Evolutionary conservation across 2,888 invertebrate genomes (phyloP).

Genomic region (Ophion costatus): DNA sequence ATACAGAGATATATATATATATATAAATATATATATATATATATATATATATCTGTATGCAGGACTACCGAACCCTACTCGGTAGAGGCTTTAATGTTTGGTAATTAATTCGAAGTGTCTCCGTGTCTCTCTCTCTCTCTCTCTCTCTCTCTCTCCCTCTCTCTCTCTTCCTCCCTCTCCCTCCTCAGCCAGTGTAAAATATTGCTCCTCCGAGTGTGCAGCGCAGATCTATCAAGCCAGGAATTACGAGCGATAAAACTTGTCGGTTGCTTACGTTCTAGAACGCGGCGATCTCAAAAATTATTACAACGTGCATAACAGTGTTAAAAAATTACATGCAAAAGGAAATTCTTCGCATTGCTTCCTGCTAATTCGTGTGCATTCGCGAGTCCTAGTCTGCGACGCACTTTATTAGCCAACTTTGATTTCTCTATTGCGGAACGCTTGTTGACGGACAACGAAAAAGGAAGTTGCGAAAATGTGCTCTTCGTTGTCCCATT

Average conservation of each 20-base stretch:
- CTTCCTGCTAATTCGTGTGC: background rate
- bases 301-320: background rate
- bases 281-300: constrained; percentile 25
- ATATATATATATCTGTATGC: constrained; percentile 6
- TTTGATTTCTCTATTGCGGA: too few species aligned
- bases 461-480: too few species aligned
- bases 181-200: constrained; percentile 18
- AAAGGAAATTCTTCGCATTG: background rate
- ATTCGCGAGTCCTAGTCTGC: background rate
- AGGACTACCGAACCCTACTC: constrained; percentile 22
- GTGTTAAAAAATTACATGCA: background rate
- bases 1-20: constrained; percentile 14
- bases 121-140: background rate
- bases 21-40: constrained; percentile 7
- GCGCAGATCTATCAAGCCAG: constrained; percentile 57
- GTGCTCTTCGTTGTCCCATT: too few species aligned
- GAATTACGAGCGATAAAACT: constrained; percentile 74
- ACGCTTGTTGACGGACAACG: too few species aligned
- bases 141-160: too few species aligned
- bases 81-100: constrained; percentile 65
- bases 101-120: constrained; percentile 73
- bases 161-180: constrained; percentile 6
- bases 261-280: constrained; percentile 58
- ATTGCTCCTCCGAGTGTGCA: constrained; percentile 25
- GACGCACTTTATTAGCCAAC: too few species aligned